Conservation (phyloP, 1,140 invertebrate species). For the Bombus cullumanus region DNA sequence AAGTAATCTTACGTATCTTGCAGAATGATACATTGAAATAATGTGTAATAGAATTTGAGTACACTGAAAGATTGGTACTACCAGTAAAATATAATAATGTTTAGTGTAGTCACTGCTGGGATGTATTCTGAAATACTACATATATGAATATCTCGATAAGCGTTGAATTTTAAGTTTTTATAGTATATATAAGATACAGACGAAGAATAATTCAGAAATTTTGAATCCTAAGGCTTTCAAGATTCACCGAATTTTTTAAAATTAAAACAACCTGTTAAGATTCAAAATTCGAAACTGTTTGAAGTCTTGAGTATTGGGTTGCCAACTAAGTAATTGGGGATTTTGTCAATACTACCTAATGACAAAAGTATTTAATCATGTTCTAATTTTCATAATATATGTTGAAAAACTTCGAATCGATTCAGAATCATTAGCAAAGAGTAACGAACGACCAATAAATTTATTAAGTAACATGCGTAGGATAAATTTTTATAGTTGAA, state of each 20-base stretch:
- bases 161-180: too few species aligned
- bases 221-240: background rate
- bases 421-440: too few species aligned
- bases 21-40: background rate
- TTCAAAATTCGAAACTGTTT: background rate
- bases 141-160: too few species aligned
- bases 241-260: background rate
- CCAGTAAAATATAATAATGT: background rate
- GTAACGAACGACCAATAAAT: too few species aligned
- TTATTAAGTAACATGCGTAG: too few species aligned
- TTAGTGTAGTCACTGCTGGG: background rate
- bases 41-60: background rate
- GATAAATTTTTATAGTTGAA: too few species aligned
- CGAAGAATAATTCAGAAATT: background rate
- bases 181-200: background rate
- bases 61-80: background rate
- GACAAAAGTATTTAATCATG: background rate
- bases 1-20: background rate
- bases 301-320: background rate
- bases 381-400: too few species aligned
- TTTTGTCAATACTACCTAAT: too few species aligned
- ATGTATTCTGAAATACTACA: background rate
- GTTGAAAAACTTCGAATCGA: too few species aligned
- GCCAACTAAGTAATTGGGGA: too few species aligned
- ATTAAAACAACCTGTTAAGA: too few species aligned